Conservation (phyloP, 2,888 invertebrate genomes). For the Chelonus formosanus region DNA sequence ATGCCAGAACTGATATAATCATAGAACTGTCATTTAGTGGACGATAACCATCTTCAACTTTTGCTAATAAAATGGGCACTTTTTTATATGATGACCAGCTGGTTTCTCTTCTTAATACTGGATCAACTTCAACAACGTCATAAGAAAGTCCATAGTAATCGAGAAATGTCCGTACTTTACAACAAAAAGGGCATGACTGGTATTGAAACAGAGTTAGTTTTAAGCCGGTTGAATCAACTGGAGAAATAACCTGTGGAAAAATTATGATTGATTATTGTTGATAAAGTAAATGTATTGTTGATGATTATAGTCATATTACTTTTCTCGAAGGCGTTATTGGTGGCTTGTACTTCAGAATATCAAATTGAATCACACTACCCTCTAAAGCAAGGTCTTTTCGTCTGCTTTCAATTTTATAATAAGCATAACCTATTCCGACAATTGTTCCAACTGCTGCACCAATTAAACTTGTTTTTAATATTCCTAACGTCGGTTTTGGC, state of each 20-base stretch:
- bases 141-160: constrained; percentile 95
- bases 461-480: constrained; percentile 68
- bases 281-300: not conserved
- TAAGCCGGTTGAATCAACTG: constrained; percentile 74
- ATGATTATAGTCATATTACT: constrained; percentile 52
- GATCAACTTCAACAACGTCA: constrained; percentile 96
- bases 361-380: constrained; percentile 58
- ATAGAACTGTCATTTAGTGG: constrained; percentile 94
- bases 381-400: constrained; percentile 65
- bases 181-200: constrained; percentile 97
- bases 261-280: not conserved
- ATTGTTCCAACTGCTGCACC: constrained; percentile 70
- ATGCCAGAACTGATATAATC: constrained; percentile 88
- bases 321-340: constrained; percentile 65
- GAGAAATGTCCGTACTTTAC: constrained; percentile 85
- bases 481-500: constrained; percentile 46
- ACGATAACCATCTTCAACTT: constrained; percentile 78
- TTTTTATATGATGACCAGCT: constrained; percentile 95
- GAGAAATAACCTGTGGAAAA: constrained; percentile 69
- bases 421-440: constrained; percentile 67
- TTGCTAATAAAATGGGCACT: constrained; percentile 88
- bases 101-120: constrained; percentile 88
- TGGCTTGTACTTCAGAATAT: constrained; percentile 65
- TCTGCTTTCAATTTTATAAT: constrained; percentile 58
- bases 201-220: constrained; percentile 94